Percentiles rank a stretch among this genome's conserved stretches.
Conservation (phyloP, 2,888 invertebrate genomes). For the Adineta ricciae region DNA sequence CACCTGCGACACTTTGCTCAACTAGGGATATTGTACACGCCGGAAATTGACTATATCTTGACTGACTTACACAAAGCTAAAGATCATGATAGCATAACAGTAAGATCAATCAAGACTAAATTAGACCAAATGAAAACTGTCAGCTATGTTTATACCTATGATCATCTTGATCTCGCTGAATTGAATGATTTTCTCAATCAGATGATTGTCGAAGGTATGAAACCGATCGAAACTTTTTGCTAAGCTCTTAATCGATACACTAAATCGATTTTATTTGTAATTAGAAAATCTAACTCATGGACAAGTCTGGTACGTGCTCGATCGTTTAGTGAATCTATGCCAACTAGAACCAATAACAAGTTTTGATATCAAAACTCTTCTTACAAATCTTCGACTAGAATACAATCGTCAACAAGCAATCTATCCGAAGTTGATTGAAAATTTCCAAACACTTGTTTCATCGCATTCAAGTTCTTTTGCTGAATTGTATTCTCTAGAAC, state of each 20-base stretch:
- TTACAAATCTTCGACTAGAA: neutral
- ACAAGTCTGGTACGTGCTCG: neutral
- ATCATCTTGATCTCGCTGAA: neutral
- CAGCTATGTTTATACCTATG: neutral
- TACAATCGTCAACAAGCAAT: neutral
- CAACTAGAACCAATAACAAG: neutral
- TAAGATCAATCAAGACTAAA: neutral
- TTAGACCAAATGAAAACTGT: neutral
- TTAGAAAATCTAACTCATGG: neutral
- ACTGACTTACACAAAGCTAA: neutral
- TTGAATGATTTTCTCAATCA: neutral
- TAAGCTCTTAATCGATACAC: no score
- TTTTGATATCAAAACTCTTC: neutral
- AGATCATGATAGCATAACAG: neutral
- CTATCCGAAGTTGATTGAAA: neutral
- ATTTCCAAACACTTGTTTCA: neutral
- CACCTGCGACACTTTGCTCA: neutral
- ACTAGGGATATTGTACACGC: neutral
- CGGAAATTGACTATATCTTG: neutral
- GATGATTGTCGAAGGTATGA: neutral
- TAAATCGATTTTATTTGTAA: no score
- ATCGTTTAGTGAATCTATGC: neutral
- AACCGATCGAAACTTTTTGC: neutral
- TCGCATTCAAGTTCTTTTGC: neutral
- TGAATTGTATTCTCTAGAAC: neutral